A percentile compares a stretch with the other conserved stretches of the same genome.
Conservation (phyloP, 30 jellyfish, hydroid and myxozoan genomes). For the Chironex yamaguchii region DNA sequence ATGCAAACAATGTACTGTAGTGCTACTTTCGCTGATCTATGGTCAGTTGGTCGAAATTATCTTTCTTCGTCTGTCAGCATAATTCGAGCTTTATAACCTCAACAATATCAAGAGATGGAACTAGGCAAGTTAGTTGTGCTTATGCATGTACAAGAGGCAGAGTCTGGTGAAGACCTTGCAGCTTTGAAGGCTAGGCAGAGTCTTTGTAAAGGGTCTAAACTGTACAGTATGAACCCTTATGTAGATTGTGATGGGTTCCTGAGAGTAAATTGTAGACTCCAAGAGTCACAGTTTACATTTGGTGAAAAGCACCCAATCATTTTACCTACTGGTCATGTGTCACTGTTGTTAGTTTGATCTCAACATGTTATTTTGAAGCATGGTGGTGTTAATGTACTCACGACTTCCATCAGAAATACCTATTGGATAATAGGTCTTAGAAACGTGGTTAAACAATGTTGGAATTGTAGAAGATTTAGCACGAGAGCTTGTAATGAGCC, state of each 20-base stretch:
- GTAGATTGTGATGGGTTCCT: background rate
- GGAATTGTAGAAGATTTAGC: constrained; percentile 3
- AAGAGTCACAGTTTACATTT: background rate
- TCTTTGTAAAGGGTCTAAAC: background rate
- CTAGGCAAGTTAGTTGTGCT: constrained; percentile 27
- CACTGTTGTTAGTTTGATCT: constrained; percentile 27
- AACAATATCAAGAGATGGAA: constrained; percentile 26
- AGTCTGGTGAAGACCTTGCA: background rate
- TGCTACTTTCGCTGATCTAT: too few species aligned
- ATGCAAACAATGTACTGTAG: too few species aligned
- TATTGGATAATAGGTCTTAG: constrained; percentile 14
- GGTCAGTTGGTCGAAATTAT: too few species aligned
- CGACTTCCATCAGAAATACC: constrained; percentile 26
- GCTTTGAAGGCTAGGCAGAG: constrained; percentile 11
- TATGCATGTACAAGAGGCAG: constrained; percentile 5
- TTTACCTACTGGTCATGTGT: constrained; percentile 10
- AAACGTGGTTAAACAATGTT: constrained; percentile 13
- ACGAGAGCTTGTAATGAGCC: constrained; percentile 32
- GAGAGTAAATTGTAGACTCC: constrained; percentile 43
- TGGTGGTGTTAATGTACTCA: constrained; percentile 28
- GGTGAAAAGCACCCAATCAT: constrained; percentile 37
- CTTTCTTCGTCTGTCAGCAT: too few species aligned
- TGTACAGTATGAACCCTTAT: background rate
- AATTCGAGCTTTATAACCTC: too few species aligned
- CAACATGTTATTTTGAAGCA: constrained; percentile 12